Evolutionary conservation across 2,888 invertebrate species (phyloP).

Genomic region (Leptarthrus brevirostris): DNA sequence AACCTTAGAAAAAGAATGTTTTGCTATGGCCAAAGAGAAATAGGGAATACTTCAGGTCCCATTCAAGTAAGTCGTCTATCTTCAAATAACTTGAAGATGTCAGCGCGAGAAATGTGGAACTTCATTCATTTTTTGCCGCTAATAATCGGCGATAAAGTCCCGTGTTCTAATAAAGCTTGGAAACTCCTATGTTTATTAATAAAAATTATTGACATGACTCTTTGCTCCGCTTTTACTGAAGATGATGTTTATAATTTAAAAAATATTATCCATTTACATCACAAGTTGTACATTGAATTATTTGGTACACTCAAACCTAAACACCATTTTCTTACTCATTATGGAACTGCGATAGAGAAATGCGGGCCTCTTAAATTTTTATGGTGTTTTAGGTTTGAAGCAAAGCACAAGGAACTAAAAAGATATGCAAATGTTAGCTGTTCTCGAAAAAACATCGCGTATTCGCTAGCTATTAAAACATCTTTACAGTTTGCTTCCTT

Average conservation of each 20-base stretch:
- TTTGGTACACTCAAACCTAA: slow-evolving; percentile 53
- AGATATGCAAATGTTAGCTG: background rate
- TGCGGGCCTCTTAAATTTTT: slow-evolving; percentile 1
- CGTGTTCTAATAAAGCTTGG: slow-evolving; percentile 44
- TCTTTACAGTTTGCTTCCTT: background rate
- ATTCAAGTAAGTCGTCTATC: background rate
- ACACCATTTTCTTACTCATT: slow-evolving; percentile 50
- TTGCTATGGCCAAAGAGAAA: slow-evolving; percentile 26
- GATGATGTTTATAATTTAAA: slow-evolving; percentile 47
- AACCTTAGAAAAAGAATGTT: slow-evolving; percentile 37
- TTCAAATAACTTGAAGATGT: slow-evolving; percentile 8
- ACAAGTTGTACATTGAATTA: slow-evolving; percentile 47
- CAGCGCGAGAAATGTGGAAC: slow-evolving; percentile 4
- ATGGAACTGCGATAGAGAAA: too few species aligned
- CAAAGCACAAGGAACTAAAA: slow-evolving; percentile 33
- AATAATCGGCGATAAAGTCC: slow-evolving; percentile 3
- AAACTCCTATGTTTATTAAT: slow-evolving; percentile 49
- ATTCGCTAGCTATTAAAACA: background rate
- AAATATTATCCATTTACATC: slow-evolving; percentile 48
- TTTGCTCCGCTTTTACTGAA: slow-evolving; percentile 33
- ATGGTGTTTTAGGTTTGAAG: slow-evolving; percentile 38
- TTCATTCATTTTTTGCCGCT: too few species aligned
- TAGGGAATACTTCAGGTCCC: background rate
- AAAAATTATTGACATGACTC: slow-evolving; percentile 53
- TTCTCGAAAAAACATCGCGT: too few species aligned